Percentiles rank a stretch among this genome's conserved stretches.
Conservation (phyloP, 2,888 invertebrate species). For the Lycocerus yunnanus region DNA sequence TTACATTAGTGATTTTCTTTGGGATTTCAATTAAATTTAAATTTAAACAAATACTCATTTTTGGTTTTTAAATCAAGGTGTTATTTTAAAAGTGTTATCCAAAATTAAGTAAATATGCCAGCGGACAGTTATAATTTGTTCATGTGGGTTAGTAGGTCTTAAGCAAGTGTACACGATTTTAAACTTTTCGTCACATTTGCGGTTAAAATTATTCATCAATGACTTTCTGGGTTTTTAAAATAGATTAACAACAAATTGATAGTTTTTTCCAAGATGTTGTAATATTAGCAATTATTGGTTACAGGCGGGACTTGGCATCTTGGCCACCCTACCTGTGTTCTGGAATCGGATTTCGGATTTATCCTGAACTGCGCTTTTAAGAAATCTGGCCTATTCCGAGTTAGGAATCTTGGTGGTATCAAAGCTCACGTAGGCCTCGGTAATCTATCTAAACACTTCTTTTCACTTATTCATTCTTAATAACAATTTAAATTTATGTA, state of each 20-base stretch:
- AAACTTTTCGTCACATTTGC: not conserved
- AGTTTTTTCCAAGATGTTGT: constrained; percentile 18
- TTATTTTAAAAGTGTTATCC: not conserved
- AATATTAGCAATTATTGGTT: constrained; percentile 51
- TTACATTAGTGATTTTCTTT: not conserved
- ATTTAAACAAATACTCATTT: not conserved
- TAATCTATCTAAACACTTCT: constrained; percentile 57
- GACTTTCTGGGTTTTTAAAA: not conserved
- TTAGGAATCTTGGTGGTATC: constrained; percentile 87
- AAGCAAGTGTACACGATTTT: constrained; percentile 4
- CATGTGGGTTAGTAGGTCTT: constrained; percentile 32
- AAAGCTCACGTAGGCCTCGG: constrained; percentile 90
- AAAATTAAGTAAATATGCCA: constrained; percentile 16
- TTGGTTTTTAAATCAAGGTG: not conserved
- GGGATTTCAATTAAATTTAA: not conserved
- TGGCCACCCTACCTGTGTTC: constrained; percentile 79
- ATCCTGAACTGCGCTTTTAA: constrained; percentile 91
- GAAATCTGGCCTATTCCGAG: constrained; percentile 88
- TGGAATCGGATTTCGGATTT: constrained; percentile 89
- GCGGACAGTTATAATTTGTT: constrained; percentile 12
- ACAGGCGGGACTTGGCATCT: constrained; percentile 64
- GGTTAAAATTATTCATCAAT: not conserved
- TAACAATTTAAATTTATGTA: constrained; percentile 23
- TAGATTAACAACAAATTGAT: not conserved
- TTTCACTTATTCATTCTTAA: constrained; percentile 21